Base-by-base conservation (phyloP, 2,797 vertebrate species). In the Loriculus beryllinus region DNA sequence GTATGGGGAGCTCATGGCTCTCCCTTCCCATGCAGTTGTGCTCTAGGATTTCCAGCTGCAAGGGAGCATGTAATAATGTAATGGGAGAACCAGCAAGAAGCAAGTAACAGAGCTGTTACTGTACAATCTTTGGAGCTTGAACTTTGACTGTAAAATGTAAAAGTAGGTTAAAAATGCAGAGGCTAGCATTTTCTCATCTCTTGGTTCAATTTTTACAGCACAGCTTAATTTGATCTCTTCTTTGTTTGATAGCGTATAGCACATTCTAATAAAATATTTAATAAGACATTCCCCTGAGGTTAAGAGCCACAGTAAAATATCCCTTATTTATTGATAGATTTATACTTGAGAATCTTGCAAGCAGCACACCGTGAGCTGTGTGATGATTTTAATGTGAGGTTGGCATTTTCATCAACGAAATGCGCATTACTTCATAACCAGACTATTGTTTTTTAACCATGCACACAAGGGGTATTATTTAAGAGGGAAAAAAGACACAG, bases 341-440 rank as follows among this genome's bases (percentile, higher is more conserved):
- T 91, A 87, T 76, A 56, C 39, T 62, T 14, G 20, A 89, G 82
- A 54, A 89, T 12, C 84, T 85, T 82, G 26, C 75, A 83, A 86
- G 71, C 86, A 89, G 68, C 71, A 65, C 0, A 2, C 21, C 54
- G n/a, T 75, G 72, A 96, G 72, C 52, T 82, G 15, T 83, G 57
- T 93, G 47, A 85, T 59, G 78, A 82, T 85, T 91, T 87, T 93
- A 89, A 87, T 75, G 65, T 71, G 76, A 63, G 6, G 78, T 78
- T 3, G 8, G 68, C 39, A 69, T 89, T 74, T 93, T 65, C 62
- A 67, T 68, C 63, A 79, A 42, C 81, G 87, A 82, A 65, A 93
- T 93, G 94, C 92, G 91, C 76, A 94, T 94, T 85, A 20, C 87
- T 93, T 85, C 78, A 57, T 87, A 88, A 86, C 62, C 42, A 80